Base-by-base conservation (phyloP, 2,113 vertebrate species). In the Butorides virescens region DNA sequence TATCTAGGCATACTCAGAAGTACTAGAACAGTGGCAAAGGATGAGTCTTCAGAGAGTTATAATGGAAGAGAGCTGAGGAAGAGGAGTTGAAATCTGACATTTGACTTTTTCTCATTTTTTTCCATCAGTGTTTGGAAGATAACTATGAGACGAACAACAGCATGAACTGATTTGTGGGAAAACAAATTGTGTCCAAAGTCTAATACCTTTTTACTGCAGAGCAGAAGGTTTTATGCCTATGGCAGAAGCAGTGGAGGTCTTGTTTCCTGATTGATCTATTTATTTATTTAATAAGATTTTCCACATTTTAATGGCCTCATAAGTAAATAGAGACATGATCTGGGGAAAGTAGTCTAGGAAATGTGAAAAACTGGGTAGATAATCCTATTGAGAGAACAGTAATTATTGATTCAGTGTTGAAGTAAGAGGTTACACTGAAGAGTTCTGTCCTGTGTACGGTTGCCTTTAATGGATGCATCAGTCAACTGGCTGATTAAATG, bases 401-500 rank as follows among this genome's bases (percentile, higher is more conserved):
- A 92, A 61, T 93, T 92, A 94, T 27, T 32, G 52, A 65, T 83
- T 92, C 0, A 0, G 5, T 49, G 55, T 77, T 94, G 67, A 92
- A 90, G 76, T 75, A 36, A 86, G 88, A 82, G 63, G 22, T 67
- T 94, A 58, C 9, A 15, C 76, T 79, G 46, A 80, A 90, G 27
- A 27, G 34, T 79, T 93, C 49, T 80, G 55, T 86, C 39, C 49
- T 88, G 80, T 34, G 27, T 85, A 44, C 0, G 0, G 30, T 88
- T 92, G 49, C 53, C 53, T 95, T 93, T 88, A 78, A 72, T 79
- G 90, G 86, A 91, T 90, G 29, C 72, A 49, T 81, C 47, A 49
- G 74, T 90, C 84, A 88, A 9, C 71, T 90, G 61, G 10, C 52
- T 91, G 61, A 82, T 97, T 65, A 82, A 92, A 90, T 72, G 80